Evolutionary conservation across 2,888 invertebrate species (phyloP).

Genomic region (Phyllotreta cruciferae): DNA sequence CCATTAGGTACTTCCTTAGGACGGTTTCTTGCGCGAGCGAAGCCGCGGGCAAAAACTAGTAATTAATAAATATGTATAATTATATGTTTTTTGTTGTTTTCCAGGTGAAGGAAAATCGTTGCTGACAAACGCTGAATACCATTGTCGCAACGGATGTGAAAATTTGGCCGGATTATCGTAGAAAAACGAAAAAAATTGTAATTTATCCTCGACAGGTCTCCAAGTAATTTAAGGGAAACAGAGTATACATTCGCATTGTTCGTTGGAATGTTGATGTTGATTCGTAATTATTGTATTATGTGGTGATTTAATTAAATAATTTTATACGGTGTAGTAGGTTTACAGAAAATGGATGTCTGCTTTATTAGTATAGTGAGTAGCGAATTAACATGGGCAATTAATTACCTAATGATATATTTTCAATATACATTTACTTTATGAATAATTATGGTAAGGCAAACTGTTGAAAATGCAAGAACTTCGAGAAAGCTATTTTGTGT

Average conservation of each 20-base stretch:
- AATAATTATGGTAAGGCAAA: too few relatives aligned
- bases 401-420: too few relatives aligned
- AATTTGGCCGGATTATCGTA: neutral
- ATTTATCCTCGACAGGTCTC: conserved; percentile 9
- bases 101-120: conserved; percentile 14
- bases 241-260: conserved; percentile 11
- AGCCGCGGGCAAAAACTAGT: too few relatives aligned
- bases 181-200: conserved; percentile 12
- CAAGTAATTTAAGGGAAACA: neutral
- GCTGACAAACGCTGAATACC: neutral
- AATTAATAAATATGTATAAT: too few relatives aligned
- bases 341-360: conserved; percentile 17
- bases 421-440: too few relatives aligned
- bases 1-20: too few relatives aligned
- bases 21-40: too few relatives aligned
- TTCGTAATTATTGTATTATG: conserved; percentile 23
- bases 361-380: conserved; percentile 5
- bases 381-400: too few relatives aligned
- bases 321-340: conserved; percentile 21
- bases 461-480: too few relatives aligned
- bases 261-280: conserved; percentile 22
- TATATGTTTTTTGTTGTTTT: neutral
- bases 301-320: conserved; percentile 27
- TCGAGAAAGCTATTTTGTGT: too few relatives aligned
- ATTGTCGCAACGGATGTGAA: neutral